A percentile compares a stretch with the other conserved stretches of the same genome.
Evolutionary conservation across 2,797 vertebrate species (phyloP).

Genomic region (Enteromius viviparus): DNA sequence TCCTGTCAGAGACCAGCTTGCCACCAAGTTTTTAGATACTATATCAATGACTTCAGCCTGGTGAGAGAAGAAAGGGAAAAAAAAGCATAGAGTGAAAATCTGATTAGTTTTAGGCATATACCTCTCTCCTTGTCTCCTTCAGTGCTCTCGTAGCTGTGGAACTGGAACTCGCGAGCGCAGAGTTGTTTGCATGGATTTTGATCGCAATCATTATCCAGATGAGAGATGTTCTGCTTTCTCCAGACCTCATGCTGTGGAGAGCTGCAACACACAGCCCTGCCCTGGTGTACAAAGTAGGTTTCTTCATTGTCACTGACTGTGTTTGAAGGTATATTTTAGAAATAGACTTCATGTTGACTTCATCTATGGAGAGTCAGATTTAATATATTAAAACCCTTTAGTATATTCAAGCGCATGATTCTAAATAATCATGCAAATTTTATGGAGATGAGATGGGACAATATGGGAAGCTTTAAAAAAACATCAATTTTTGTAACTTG

Average conservation of each 20-base stretch:
- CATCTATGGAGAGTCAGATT: no score
- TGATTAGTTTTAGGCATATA: not conserved
- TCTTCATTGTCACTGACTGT: not conserved
- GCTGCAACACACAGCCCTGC: conserved; percentile 87
- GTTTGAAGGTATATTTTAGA: not conserved
- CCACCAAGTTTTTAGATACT: conserved; percentile 79
- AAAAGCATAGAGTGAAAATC: not conserved
- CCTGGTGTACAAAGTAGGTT: conserved; percentile 80
- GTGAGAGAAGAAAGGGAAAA: conserved; percentile 65
- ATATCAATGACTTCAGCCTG: conserved; percentile 82
- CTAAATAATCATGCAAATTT: not conserved
- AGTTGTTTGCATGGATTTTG: conserved; percentile 81
- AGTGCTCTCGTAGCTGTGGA: conserved; percentile 89
- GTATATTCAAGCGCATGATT: not conserved
- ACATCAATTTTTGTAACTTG: not conserved
- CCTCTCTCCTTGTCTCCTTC: not conserved
- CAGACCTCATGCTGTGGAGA: conserved; percentile 78
- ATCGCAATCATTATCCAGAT: conserved; percentile 76
- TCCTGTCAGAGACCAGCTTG: conserved; percentile 81
- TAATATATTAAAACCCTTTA: not conserved
- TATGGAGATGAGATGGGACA: not conserved
- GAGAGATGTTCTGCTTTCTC: conserved; percentile 73
- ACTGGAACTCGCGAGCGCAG: conserved; percentile 84
- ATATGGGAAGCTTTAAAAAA: not conserved
- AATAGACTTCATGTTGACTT: not conserved